Evolutionary conservation across 2,888 invertebrate species (phyloP).

Genomic region (Tipula vernalis): DNA sequence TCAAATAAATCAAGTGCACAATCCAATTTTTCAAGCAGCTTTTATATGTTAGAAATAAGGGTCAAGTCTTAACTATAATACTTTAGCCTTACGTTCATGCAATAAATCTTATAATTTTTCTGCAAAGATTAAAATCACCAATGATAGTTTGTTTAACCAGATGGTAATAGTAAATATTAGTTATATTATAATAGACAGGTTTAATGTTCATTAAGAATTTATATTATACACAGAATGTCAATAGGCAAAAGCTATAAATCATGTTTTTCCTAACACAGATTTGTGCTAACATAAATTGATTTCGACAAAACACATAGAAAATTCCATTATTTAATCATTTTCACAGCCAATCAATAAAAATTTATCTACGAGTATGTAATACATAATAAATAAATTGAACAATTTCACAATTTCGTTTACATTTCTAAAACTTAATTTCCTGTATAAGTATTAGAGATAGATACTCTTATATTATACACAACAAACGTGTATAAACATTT

Average conservation of each 20-base stretch:
- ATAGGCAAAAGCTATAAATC: background rate
- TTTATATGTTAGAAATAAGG: too few species aligned
- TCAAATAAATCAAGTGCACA: too few species aligned
- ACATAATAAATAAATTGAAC: background rate
- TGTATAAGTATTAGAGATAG: background rate
- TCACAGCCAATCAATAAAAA: background rate
- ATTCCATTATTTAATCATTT: background rate
- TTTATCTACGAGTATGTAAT: background rate
- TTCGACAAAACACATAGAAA: background rate
- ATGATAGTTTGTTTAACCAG: background rate
- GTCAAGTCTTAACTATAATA: too few species aligned
- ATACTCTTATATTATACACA: background rate
- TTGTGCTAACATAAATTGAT: background rate
- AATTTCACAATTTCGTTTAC: conserved; percentile 4
- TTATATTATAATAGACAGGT: background rate
- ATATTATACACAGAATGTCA: background rate
- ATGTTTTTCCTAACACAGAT: background rate
- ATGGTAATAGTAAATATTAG: background rate
- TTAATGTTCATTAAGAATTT: background rate
- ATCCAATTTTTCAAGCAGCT: too few species aligned
- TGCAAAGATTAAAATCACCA: background rate
- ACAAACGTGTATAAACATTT: background rate
- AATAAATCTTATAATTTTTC: background rate
- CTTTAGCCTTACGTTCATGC: background rate
- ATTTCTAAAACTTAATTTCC: background rate